Evolutionary conservation across 1,140 invertebrate genomes (phyloP).

Genomic region (Achroia grisella): DNA sequence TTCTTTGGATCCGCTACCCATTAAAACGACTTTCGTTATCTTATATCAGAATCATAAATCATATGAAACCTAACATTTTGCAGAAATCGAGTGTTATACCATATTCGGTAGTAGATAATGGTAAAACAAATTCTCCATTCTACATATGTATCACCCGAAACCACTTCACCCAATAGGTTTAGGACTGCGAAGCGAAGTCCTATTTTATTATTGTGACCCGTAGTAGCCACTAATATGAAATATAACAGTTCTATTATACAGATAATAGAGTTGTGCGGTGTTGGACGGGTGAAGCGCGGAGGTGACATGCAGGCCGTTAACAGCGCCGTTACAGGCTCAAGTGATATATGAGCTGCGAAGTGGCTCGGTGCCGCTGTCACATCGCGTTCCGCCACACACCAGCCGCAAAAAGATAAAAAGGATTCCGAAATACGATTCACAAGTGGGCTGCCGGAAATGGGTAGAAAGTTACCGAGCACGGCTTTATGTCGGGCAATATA

Average conservation of each 20-base stretch:
- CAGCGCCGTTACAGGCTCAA: conserved; percentile 55
- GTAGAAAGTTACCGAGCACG: conserved; percentile 56
- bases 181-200: too few relatives aligned
- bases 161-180: too few relatives aligned
- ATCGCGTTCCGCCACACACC: conserved; percentile 41
- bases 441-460: conserved; percentile 63
- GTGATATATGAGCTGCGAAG: conserved; percentile 68
- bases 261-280: conserved; percentile 12
- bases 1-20: too few relatives aligned
- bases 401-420: conserved; percentile 64
- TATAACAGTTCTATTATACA: conserved; percentile 15
- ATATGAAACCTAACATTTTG: too few relatives aligned
- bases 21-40: too few relatives aligned
- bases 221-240: conserved; percentile 1
- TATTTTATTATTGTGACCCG: too few relatives aligned
- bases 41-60: too few relatives aligned
- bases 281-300: conserved; percentile 44
- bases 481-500: conserved; percentile 63
- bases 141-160: too few relatives aligned
- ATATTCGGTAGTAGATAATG: too few relatives aligned
- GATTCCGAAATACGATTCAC: conserved; percentile 65
- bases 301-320: conserved; percentile 62
- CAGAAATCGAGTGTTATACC: too few relatives aligned
- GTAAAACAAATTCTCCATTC: too few relatives aligned
- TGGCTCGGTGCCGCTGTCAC: conserved; percentile 63